Evolutionary conservation across 2,888 invertebrate species (phyloP), one percentile per base, ranked within the genome.

Genomic region (Drosophila bunnanda): DNA sequence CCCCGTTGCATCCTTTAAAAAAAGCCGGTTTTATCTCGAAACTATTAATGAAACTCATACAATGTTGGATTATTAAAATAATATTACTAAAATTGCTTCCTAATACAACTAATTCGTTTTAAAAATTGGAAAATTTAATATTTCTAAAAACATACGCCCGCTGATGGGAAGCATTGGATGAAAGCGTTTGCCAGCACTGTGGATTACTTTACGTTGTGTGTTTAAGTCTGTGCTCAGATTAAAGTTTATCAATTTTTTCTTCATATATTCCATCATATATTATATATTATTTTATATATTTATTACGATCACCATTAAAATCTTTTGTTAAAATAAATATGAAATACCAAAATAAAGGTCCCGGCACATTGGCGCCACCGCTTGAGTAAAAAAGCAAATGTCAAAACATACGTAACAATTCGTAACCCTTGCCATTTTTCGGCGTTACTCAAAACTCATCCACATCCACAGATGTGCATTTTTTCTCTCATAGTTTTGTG

Each of bases 401-500:
- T 17, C 46, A 30, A 48, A 48, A 48, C 17, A 46, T 46, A 44
- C 25, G 44, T 44, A 44, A 44, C 28, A 46, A n/a, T 50, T 13
- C 2, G 8, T 48, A 48, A 50, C 50, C 13, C 50, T 43, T 81
- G 83, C 79, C 75, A 83, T 76, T 84, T 84, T 84, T 82, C 82
- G 85, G 73, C 72, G 84, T 81, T 50, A 34, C 50, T 50, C 50
- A 50, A 50, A 50, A 50, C 50, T 50, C 32, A 50, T 22, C 50
- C 50, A 50, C 50, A 50, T 50, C 50, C 50, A 50, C 50, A 50
- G 82, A 84, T 82, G 80, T 83, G 85, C 83, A 83, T 83, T 83
- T 86, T 83, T 86, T 83, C 78, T 80, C 85, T 80, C 62, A 80
- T 77, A 82, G 72, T 85, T 79, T 72, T 75, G 82, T 83, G 86